Base-by-base conservation (phyloP, 2,113 vertebrate species). In the Leptocoma aspasia region DNA sequence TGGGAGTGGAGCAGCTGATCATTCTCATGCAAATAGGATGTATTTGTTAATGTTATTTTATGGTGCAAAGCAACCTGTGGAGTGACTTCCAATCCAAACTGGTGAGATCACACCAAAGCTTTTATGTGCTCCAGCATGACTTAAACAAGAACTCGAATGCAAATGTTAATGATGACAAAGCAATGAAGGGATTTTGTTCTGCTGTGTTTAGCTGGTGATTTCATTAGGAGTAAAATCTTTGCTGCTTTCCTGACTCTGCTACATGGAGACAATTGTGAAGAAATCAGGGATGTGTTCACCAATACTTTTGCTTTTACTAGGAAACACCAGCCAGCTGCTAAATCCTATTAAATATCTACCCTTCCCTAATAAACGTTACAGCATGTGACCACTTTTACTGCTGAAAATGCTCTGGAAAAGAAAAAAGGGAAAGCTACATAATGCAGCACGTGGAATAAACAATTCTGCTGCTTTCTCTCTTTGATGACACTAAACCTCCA, bases 401-500 rank as follows among this genome's bases (percentile, higher is more conserved):
- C 90, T 66, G 72, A 90, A 91, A 83, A 83, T 3, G 47, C 70
- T 89, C 92, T 91, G 57, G 76, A 89, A 86, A 45, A 50, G 44
- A 69, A 33, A 89, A 94, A 81, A 87, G 30, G 78, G 82, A 95
- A 95, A 96, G 78, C 86, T 50, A 42, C 94, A 82, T 26, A 93
- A 91, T 85, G 77, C 26, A 64, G 30, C 68, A 16, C 19, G 54
- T 45, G 60, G 61, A 80, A 91, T 86, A 95, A 94, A 79, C 24
- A 93, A 66, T 94, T 89, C 69, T 77, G 77, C 68, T 81, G 84
- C 73, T 95, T 97, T 93, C 73, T 92, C 63, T 86, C 76, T 95
- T 75, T 96, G 97, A 91, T 92, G 96, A 89, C 53, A n/a, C 75
- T 94, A 90, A 97, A 92, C 72, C 72, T 95, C 75, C 39, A 64